These are phyloP conservation scores for Dicentrarchus labrax DNA, from an alignment of 2,113 vertebrate species.

Conservation along the genomic window DNA sequence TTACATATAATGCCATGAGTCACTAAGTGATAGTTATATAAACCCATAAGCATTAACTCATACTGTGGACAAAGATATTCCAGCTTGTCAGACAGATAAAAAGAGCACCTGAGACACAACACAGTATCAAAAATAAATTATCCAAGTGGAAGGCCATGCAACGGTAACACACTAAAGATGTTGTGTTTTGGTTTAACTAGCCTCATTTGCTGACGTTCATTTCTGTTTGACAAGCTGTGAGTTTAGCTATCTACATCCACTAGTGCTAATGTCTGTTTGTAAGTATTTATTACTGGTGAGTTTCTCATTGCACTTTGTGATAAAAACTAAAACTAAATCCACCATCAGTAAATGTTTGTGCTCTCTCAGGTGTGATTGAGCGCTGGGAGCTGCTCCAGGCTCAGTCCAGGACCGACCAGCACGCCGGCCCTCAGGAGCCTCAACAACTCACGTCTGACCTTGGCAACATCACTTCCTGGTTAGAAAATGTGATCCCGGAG, in stretches of 20 bases:
- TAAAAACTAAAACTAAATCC: not conserved
- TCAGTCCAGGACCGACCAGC: slow-evolving; percentile 84
- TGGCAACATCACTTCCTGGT: slow-evolving; percentile 86
- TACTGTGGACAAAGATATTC: not conserved
- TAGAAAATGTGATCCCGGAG: slow-evolving; percentile 83
- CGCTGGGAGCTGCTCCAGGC: slow-evolving; percentile 93
- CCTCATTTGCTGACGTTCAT: too few species aligned
- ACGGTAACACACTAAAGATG: too few species aligned
- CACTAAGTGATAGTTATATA: not conserved
- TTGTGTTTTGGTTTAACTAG: too few species aligned
- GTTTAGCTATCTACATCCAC: too few species aligned
- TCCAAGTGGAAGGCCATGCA: too few species aligned
- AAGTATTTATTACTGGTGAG: too few species aligned
- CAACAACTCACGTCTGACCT: slow-evolving; percentile 86
- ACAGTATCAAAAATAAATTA: too few species aligned
- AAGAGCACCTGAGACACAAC: not conserved
- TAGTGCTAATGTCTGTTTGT: too few species aligned
- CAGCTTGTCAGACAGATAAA: too few species aligned
- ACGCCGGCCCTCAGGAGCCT: slow-evolving; percentile 75
- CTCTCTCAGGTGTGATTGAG: slow-evolving; percentile 88
- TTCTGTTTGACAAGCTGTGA: too few species aligned
- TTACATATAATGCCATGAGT: not conserved
- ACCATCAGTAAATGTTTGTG: not conserved
- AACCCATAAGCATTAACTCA: not conserved
- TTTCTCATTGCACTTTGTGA: not conserved